Percentiles rank a stretch among this genome's conserved stretches.
Conservation (phyloP, 2,113 vertebrate genomes). For the Melanocharis versteri region DNA sequence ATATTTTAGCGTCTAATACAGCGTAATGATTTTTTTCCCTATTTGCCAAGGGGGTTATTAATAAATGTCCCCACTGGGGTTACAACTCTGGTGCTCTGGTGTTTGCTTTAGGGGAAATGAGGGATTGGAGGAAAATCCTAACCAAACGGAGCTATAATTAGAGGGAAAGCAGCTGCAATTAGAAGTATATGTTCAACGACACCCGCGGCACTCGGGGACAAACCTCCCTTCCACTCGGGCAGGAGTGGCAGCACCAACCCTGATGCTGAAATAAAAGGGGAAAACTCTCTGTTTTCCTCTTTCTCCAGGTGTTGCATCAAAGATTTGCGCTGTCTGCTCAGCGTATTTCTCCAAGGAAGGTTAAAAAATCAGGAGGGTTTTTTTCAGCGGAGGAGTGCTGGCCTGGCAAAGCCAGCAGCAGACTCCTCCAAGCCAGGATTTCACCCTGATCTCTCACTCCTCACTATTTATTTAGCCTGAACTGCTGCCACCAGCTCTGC, state of each 20-base stretch:
- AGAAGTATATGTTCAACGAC: conserved; percentile 73
- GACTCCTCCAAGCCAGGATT: neutral
- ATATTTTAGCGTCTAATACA: conserved; percentile 73
- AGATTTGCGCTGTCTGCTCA: neutral
- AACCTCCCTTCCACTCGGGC: neutral
- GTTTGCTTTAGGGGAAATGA: conserved; percentile 81
- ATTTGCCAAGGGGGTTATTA: conserved; percentile 79
- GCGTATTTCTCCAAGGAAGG: neutral
- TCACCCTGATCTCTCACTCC: conserved; percentile 2
- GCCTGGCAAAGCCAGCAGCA: neutral
- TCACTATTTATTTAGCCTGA: conserved; percentile 20
- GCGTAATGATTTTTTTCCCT: conserved; percentile 77
- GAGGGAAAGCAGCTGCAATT: conserved; percentile 80
- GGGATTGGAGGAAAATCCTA: conserved; percentile 81
- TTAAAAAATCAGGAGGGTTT: neutral
- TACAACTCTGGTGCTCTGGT: conserved; percentile 74
- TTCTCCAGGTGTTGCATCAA: neutral
- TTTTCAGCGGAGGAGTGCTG: neutral
- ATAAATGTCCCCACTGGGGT: conserved; percentile 78
- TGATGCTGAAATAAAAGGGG: neutral
- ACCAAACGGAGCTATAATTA: conserved; percentile 81
- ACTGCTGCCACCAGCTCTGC: neutral
- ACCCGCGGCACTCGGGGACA: neutral
- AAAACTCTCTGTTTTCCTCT: neutral
- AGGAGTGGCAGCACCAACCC: neutral